These are phyloP conservation scores for Drosophila meridionalis DNA, from an alignment of 2,888 invertebrate species.

Conservation along the genomic window DNA sequence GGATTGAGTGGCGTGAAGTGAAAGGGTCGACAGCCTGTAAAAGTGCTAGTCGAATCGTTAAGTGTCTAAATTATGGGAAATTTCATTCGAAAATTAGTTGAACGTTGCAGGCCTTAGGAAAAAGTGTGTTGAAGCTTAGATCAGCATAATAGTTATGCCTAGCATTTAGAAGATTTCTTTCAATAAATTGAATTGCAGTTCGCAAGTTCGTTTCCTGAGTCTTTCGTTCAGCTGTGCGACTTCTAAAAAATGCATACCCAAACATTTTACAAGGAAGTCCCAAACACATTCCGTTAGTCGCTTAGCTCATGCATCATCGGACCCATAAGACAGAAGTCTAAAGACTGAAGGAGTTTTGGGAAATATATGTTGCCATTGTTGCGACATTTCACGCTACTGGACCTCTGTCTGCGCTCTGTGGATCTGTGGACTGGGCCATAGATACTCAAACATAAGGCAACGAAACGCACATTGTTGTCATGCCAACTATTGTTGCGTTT, in stretches of 20 bases:
- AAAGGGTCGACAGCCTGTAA: constrained; percentile 71
- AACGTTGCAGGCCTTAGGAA: neutral
- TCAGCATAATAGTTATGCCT: neutral
- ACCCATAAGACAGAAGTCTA: constrained; percentile 26
- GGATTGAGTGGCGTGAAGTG: constrained; percentile 67
- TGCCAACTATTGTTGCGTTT: constrained; percentile 53
- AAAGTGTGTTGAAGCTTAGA: neutral
- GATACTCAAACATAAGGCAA: constrained; percentile 49
- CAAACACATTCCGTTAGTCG: constrained; percentile 56
- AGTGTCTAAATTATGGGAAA: constrained; percentile 39
- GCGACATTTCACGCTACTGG: constrained; percentile 61
- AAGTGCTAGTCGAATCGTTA: constrained; percentile 38
- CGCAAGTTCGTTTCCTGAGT: constrained; percentile 37
- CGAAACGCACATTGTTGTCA: constrained; percentile 66
- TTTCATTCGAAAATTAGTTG: constrained; percentile 1
- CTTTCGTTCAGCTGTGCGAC: constrained; percentile 4
- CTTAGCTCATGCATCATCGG: constrained; percentile 64
- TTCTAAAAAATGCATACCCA: constrained; percentile 10
- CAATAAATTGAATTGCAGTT: constrained; percentile 12
- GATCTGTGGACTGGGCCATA: constrained; percentile 10
- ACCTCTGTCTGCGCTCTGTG: constrained; percentile 5
- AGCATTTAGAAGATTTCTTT: constrained; percentile 11
- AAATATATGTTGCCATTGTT: constrained; percentile 76
- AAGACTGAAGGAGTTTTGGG: constrained; percentile 61
- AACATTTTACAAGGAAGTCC: constrained; percentile 11